phyloP scores from a whole-genome alignment of 2,113 vertebrate genomes.

The Zingel zingel region DNA sequence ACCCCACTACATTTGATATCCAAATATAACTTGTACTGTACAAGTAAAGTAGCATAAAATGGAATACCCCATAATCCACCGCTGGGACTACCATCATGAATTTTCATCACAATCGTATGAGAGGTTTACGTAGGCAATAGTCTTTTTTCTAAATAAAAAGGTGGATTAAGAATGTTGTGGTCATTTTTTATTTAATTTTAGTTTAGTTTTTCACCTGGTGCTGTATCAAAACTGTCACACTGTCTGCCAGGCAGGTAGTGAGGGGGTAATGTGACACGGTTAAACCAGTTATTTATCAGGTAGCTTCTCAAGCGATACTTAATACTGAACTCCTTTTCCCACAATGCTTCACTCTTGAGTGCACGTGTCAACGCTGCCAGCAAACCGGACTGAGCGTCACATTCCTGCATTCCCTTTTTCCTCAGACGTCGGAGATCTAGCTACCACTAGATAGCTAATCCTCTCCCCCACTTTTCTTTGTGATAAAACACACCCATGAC shows the following conservation, averaged over 20 bases:
- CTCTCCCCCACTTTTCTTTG: slow-evolving; percentile 36
- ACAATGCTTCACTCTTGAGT: slow-evolving; percentile 57
- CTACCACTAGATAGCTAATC: slow-evolving; percentile 61
- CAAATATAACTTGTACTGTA: too few relatives aligned
- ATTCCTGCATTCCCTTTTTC: slow-evolving; percentile 84
- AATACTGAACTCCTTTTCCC: slow-evolving; percentile 74
- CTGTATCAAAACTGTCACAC: background rate
- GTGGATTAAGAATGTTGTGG: background rate
- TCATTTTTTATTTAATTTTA: background rate
- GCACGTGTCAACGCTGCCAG: slow-evolving; percentile 76
- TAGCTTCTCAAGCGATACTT: background rate
- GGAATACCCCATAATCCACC: background rate
- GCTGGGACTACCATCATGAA: background rate
- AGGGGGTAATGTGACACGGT: background rate
- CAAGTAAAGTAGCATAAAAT: too few relatives aligned
- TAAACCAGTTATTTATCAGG: background rate
- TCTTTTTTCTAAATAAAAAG: background rate
- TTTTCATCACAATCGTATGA: background rate
- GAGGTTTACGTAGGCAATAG: background rate
- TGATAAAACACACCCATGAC: slow-evolving; percentile 78
- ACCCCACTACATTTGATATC: too few relatives aligned
- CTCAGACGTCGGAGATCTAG: slow-evolving; percentile 73
- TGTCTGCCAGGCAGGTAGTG: background rate
- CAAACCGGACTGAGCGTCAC: slow-evolving; percentile 82
- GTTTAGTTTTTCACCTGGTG: too few relatives aligned